These are phyloP conservation scores for Syrrhaptes paradoxus DNA, from an alignment of 2,113 vertebrate genomes.

Conservation along the genomic window DNA sequence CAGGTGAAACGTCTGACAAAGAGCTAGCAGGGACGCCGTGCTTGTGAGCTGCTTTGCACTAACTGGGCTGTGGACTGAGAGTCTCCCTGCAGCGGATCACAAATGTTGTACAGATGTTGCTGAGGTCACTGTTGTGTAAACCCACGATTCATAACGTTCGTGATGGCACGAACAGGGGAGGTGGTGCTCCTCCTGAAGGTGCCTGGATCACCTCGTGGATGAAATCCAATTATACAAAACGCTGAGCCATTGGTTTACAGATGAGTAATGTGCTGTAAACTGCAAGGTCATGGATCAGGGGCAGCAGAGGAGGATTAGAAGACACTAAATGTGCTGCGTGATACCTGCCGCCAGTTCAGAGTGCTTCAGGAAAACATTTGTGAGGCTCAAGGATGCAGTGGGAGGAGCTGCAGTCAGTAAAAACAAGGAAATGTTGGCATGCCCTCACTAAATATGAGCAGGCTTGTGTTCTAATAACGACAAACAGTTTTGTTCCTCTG, in stretches of 20 bases:
- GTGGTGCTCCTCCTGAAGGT: neutral
- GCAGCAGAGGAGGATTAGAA: neutral
- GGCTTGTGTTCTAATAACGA: neutral
- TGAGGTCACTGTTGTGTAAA: neutral
- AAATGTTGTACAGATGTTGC: neutral
- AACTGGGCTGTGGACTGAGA: neutral
- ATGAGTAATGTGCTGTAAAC: neutral
- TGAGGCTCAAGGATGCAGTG: neutral
- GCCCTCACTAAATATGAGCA: neutral
- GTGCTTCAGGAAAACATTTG: neutral
- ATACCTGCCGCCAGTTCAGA: neutral
- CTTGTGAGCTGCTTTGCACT: neutral
- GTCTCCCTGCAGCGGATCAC: fast-evolving
- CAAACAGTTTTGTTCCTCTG: neutral
- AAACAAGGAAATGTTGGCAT: neutral
- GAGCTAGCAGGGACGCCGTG: neutral
- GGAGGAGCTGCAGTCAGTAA: neutral
- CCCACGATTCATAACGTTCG: neutral
- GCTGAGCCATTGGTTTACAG: neutral
- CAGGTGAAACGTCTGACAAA: neutral
- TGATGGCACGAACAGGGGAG: fast-evolving
- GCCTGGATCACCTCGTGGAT: neutral
- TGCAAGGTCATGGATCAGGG: neutral
- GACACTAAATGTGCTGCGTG: fast-evolving
- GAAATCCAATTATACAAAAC: neutral